Conservation (phyloP, 1,140 invertebrate species). For the Zelostemma sp. region DNA sequence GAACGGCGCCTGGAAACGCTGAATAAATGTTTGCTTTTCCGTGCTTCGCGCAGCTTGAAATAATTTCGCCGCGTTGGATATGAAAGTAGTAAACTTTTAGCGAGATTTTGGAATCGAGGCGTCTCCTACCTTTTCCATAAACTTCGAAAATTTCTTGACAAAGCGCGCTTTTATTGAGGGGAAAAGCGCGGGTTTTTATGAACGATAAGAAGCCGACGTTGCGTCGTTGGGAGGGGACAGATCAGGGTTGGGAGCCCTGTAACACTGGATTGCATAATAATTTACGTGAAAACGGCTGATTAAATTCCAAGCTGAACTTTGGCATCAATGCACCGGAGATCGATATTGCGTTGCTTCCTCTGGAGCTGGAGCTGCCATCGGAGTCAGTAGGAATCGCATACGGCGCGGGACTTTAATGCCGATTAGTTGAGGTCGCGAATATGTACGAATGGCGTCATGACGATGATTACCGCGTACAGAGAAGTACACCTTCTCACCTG, state of each 20-base stretch:
- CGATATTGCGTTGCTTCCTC: constrained; percentile 47
- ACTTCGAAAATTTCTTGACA: background rate
- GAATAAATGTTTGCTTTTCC: too few relatives aligned
- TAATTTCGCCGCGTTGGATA: background rate
- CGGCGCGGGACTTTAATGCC: constrained; percentile 34
- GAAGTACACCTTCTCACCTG: constrained; percentile 40
- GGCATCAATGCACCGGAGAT: constrained; percentile 51
- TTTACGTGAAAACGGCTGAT: constrained; percentile 60
- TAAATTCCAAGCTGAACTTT: constrained; percentile 59
- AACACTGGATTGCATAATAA: constrained; percentile 56
- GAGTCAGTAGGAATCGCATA: constrained; percentile 27
- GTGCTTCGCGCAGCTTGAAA: background rate
- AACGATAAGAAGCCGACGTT: constrained; percentile 1
- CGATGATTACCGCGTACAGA: constrained; percentile 34
- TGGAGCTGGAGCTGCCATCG: constrained; percentile 18
- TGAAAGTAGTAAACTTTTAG: background rate
- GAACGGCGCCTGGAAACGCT: too few relatives aligned
- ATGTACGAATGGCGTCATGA: constrained; percentile 25
- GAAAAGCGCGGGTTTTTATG: background rate
- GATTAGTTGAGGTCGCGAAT: constrained; percentile 34
- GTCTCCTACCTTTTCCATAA: background rate
- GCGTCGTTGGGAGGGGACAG: constrained; percentile 19
- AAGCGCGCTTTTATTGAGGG: background rate
- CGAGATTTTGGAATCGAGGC: background rate
- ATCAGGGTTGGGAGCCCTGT: constrained; percentile 21